A percentile compares a stretch with the other conserved stretches of the same genome.
These are phyloP conservation scores for Tetrapedia diversipes DNA, from an alignment of 2,888 invertebrate species.

Conservation along the genomic window DNA sequence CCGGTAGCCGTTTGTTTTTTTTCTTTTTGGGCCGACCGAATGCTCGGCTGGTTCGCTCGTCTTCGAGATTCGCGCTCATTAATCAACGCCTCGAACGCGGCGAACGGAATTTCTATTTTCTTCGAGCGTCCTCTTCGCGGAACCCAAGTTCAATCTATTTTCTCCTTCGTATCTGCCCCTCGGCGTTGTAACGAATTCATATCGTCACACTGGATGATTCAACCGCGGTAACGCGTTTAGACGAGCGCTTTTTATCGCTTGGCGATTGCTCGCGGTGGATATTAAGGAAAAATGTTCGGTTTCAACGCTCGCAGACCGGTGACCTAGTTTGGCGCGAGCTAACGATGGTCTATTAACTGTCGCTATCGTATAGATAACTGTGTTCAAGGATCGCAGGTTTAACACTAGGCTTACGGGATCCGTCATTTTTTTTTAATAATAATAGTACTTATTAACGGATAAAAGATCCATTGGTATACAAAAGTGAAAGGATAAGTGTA, in stretches of 20 bases:
- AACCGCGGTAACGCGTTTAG: background rate
- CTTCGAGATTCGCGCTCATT: constrained; percentile 69
- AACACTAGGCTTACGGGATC: too few species aligned
- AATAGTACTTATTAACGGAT: too few species aligned
- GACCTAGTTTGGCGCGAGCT: background rate
- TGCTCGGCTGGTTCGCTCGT: constrained; percentile 37
- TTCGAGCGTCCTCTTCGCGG: background rate
- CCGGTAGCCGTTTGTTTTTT: constrained; percentile 21
- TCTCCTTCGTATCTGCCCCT: too few species aligned
- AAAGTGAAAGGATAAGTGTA: too few species aligned
- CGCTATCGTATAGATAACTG: constrained; percentile 4
- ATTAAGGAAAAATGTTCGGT: background rate
- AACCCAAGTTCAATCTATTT: constrained; percentile 8
- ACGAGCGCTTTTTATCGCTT: background rate
- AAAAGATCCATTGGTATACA: too few species aligned
- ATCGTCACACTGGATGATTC: background rate
- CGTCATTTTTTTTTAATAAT: too few species aligned
- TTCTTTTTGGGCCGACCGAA: background rate
- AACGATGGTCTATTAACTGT: background rate
- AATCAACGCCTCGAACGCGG: constrained; percentile 57
- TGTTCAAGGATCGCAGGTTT: constrained; percentile 4
- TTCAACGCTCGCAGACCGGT: background rate
- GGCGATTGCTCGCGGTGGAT: background rate
- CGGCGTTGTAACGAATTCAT: background rate
- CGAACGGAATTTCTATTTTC: background rate